phyloP scores from a whole-genome alignment of 2,888 invertebrate genomes.

The Cordilura impudica region DNA sequence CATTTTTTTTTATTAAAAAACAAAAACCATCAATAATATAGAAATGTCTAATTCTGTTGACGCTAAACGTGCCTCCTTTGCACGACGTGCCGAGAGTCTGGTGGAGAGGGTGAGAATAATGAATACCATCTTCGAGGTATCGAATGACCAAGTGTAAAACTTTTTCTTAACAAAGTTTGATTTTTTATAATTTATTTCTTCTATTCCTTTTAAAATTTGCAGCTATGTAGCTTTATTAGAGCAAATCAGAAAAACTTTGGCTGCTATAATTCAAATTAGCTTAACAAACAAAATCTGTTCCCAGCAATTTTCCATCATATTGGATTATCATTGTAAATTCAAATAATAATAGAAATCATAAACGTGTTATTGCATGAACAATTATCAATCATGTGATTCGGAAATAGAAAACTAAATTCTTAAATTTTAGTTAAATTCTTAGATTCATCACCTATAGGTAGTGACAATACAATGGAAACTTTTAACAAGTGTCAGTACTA shows the following conservation, averaged over 20 bases:
- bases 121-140: conserved; percentile 78
- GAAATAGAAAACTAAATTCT: no score
- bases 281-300: no score
- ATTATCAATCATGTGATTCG: no score
- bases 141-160: conserved; percentile 77
- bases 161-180: conserved; percentile 50
- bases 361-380: no score
- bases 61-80: conserved; percentile 76
- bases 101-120: conserved; percentile 78
- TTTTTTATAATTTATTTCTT: conserved; percentile 44
- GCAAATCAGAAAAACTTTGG: not conserved
- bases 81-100: conserved; percentile 77
- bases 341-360: no score
- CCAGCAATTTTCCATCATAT: no score
- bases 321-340: no score
- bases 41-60: conserved; percentile 72
- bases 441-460: no score
- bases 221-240: not conserved
- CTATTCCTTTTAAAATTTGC: conserved; percentile 22
- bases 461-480: no score
- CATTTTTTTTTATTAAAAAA: not conserved
- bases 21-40: not conserved
- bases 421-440: no score
- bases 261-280: no score
- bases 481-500: no score